These are phyloP conservation scores for Ophioninae sp. DNA, from an alignment of 2,888 invertebrate species.

Conservation along the genomic window DNA sequence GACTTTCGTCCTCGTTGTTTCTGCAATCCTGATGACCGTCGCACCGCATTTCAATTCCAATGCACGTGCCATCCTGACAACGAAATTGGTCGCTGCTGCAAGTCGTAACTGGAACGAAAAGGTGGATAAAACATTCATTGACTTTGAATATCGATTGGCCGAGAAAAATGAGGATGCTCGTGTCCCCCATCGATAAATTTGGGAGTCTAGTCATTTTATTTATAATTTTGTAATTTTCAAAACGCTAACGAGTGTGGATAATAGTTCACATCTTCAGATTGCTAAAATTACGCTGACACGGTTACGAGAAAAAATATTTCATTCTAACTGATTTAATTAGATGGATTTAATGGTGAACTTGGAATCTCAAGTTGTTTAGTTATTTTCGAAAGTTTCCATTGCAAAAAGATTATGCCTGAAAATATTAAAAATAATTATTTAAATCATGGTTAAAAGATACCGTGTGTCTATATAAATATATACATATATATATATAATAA, in stretches of 20 bases:
- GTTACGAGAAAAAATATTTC: no score
- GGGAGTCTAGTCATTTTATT: no score
- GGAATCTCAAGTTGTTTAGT: no score
- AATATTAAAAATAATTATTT: neutral
- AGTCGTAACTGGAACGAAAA: conserved; percentile 76
- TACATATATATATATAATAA: neutral
- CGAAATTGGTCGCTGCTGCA: conserved; percentile 83
- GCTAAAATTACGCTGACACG: no score
- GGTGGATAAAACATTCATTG: conserved; percentile 34
- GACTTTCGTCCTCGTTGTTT: conserved; percentile 84
- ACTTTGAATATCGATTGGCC: conserved; percentile 12
- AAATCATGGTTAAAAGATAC: neutral
- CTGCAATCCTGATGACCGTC: conserved; percentile 82
- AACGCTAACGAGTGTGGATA: no score
- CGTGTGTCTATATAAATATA: neutral
- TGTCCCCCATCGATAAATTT: no score
- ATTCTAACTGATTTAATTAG: no score
- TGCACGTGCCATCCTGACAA: conserved; percentile 83
- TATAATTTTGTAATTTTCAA: no score
- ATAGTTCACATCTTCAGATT: no score
- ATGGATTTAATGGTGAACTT: no score
- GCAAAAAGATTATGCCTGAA: neutral
- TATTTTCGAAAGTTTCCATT: conserved; percentile 22
- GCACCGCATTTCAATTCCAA: conserved; percentile 82
- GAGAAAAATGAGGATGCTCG: neutral